phyloP scores from a whole-genome alignment of 2,888 invertebrate species.

The Macrophya alboannulata region DNA sequence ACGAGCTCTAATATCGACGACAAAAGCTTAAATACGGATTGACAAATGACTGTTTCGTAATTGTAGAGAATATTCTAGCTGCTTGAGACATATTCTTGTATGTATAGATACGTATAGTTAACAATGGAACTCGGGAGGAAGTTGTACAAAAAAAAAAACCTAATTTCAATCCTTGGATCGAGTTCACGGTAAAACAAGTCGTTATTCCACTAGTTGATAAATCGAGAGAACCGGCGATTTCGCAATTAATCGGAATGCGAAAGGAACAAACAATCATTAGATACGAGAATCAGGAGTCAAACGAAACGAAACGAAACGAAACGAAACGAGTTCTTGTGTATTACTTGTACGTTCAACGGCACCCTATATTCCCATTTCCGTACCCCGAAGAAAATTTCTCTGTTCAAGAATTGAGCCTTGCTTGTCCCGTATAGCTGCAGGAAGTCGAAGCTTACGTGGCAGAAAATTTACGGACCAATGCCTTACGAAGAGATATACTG shows the following conservation, averaged over 20 bases:
- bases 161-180: neutral
- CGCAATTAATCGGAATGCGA: conserved; percentile 15
- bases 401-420: neutral
- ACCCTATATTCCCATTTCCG: neutral
- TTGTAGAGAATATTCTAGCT: neutral
- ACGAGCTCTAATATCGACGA: conserved; percentile 11
- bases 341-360: neutral
- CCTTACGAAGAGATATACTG: neutral
- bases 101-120: neutral
- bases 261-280: neutral
- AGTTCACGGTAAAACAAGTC: neutral
- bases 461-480: conserved; percentile 8
- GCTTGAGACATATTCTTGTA: neutral
- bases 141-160: neutral
- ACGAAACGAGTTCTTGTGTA: neutral
- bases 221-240: neutral
- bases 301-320: conserved; percentile 12
- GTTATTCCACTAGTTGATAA: neutral
- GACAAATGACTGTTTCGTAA: conserved; percentile 11
- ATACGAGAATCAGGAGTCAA: neutral
- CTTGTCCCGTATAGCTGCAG: neutral
- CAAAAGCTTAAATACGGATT: neutral
- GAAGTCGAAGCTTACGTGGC: neutral
- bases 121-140: neutral
- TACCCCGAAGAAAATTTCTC: neutral